These are phyloP conservation scores for Colossoma macropomum DNA, from an alignment of 2,113 vertebrate genomes.

Conservation along the genomic window DNA sequence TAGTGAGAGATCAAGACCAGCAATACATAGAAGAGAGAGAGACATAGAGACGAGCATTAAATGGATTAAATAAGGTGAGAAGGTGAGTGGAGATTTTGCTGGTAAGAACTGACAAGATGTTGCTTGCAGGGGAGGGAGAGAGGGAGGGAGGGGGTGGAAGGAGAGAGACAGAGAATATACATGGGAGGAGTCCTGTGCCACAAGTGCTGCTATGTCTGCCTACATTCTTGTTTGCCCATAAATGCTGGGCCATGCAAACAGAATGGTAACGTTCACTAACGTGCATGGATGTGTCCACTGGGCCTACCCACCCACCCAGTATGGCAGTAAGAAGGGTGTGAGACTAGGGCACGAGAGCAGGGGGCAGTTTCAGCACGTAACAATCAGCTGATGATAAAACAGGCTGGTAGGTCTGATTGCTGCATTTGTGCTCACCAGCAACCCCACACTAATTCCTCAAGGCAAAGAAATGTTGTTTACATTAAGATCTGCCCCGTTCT, in stretches of 20 bases:
- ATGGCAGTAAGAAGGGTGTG: not conserved
- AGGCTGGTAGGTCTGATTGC: not conserved
- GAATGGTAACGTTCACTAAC: not conserved
- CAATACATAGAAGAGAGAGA: conserved; percentile 30
- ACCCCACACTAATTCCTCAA: not conserved
- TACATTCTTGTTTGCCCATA: conserved; percentile 44
- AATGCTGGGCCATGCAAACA: not conserved
- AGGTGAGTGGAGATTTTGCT: conserved; percentile 13
- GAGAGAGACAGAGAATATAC: conserved; percentile 1
- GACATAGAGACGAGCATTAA: not conserved
- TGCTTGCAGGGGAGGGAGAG: conserved; percentile 22
- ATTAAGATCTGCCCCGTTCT: not conserved
- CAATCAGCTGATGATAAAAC: not conserved
- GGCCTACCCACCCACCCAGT: conserved; percentile 37
- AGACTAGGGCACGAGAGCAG: not conserved
- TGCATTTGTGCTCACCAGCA: conserved; percentile 8
- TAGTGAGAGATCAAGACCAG: conserved; percentile 5
- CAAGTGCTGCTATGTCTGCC: conserved; percentile 57
- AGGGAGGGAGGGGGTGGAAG: conserved; percentile 8
- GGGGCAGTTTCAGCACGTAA: not conserved
- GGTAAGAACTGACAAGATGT: conserved; percentile 33
- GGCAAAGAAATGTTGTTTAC: not conserved
- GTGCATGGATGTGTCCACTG: conserved; percentile 32
- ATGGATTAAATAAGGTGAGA: conserved; percentile 31
- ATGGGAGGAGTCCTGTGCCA: conserved; percentile 57